Evolutionary conservation across 2,797 vertebrate genomes (phyloP), one percentile per base, ranked within the genome.

Genomic region (Sebastiscus tertius): DNA sequence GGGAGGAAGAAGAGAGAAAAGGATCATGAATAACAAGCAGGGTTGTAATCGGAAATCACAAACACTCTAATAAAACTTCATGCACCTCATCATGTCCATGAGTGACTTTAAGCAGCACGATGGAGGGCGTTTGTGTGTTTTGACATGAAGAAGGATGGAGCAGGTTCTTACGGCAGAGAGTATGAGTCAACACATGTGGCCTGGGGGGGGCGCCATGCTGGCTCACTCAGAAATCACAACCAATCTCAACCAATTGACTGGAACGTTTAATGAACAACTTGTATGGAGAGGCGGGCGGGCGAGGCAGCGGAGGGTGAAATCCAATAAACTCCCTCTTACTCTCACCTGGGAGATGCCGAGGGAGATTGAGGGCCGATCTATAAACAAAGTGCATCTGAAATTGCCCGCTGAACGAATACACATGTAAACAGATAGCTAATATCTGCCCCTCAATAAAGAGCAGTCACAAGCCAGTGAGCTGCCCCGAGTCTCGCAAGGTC

Each of bases 351-450:
- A 93, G 90, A 85, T 31, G 54, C 78, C 66, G 65, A 73, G 86
- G 74, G 87, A 79, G 82, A 73, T 78, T 72, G 89, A 79, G 77
- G 82, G 79, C 69, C 59, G 87, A 93, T 95, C 92, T 92, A 93
- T 94, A 94, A 95, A 94, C 92, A 93, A 85, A 86, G 82, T 92
- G 86, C 90, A 88, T 93, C 88, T 92, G 91, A 90, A 95, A 94
- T 92, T 85, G 85, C 82, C 86, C 81, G 75, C 88, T 91, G 90
- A 93, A 92, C 77, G 84, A 89, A 89, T 85, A 95, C 90, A 94
- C 80, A 71, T 92, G 92, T 95, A 95, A 95, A 95, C 95, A 95
- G 92, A 92, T 80, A 92, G 84, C 89, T 94, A 94, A 95, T 94
- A 92, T 94, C 85, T 92, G 81, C 73, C 79, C 88, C 88, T 90